A percentile compares a stretch with the other conserved stretches of the same genome.
phyloP scores from a whole-genome alignment of 2,113 vertebrate species.

The mouse (Mus musculus) region DNA sequence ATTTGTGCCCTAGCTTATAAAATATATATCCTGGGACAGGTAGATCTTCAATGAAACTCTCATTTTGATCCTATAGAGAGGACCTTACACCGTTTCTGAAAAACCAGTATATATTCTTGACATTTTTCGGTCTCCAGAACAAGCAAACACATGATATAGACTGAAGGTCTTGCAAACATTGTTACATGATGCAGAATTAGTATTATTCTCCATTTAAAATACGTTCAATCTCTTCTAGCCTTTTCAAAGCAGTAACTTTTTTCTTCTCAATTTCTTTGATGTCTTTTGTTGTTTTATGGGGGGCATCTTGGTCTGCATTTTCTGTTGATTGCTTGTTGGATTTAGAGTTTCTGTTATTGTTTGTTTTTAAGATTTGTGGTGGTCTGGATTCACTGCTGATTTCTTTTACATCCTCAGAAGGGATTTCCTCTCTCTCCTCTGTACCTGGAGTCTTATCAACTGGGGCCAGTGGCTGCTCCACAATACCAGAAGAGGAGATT shows the following conservation, averaged over 20 bases:
- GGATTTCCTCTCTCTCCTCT: constrained; percentile 80
- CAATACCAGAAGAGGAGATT: constrained; percentile 91
- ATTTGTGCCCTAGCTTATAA: constrained; percentile 14
- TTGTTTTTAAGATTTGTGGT: constrained; percentile 79
- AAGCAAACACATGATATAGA: constrained; percentile 60
- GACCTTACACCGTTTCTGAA: constrained; percentile 47
- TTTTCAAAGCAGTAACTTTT: constrained; percentile 96
- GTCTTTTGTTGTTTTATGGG: constrained; percentile 94
- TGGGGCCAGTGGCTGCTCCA: constrained; percentile 85
- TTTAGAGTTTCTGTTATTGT: constrained; percentile 83
- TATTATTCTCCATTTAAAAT: constrained; percentile 96
- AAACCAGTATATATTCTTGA: constrained; percentile 56
- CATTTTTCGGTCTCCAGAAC: constrained; percentile 77
- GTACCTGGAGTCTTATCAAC: constrained; percentile 74
- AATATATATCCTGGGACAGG: constrained; percentile 14
- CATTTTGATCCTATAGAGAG: constrained; percentile 52
- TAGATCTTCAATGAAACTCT: constrained; percentile 60
- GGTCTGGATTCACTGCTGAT: constrained; percentile 88
- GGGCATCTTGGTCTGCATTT: constrained; percentile 88
- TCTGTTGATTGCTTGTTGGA: constrained; percentile 85
- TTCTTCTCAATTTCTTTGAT: constrained; percentile 98
- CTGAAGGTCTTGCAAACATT: constrained; percentile 62
- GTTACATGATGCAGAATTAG: constrained; percentile 57
- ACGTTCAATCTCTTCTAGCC: constrained; percentile 98
- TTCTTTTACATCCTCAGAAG: constrained; percentile 80